Conservation (phyloP, 2,888 invertebrate genomes). For the Troides oblongomaculatus region DNA sequence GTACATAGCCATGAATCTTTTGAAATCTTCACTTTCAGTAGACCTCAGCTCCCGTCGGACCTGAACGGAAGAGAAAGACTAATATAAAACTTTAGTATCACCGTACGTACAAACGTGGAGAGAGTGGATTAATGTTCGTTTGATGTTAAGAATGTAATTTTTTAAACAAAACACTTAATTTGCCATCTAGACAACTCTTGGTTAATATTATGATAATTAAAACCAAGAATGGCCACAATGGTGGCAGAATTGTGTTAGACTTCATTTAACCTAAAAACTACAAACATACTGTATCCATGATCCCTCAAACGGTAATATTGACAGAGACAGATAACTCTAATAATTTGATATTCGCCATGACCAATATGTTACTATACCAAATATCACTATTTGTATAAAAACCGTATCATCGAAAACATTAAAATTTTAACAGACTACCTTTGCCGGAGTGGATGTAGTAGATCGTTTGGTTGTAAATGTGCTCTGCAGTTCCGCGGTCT, state of each 20-base stretch:
- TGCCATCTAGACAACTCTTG: too few relatives aligned
- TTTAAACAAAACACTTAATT: too few relatives aligned
- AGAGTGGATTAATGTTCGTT: neutral
- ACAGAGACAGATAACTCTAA: too few relatives aligned
- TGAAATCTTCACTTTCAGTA: conserved; percentile 18
- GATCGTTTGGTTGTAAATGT: neutral
- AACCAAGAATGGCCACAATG: too few relatives aligned
- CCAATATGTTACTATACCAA: neutral
- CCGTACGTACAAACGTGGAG: neutral
- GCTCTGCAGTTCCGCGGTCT: neutral
- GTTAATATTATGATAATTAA: too few relatives aligned
- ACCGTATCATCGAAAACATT: neutral
- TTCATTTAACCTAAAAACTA: too few relatives aligned
- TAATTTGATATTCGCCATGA: too few relatives aligned
- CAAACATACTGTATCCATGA: too few relatives aligned
- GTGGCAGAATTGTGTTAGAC: too few relatives aligned
- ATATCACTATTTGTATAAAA: neutral
- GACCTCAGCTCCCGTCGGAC: conserved; percentile 39
- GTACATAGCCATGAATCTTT: conserved; percentile 7
- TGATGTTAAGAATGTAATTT: neutral
- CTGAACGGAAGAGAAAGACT: conserved; percentile 33
- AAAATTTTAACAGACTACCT: conserved; percentile 41
- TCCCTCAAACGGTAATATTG: too few relatives aligned
- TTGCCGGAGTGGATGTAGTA: conserved; percentile 38
- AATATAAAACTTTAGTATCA: conserved; percentile 5